Base-by-base conservation (phyloP, 1,140 invertebrate genomes). In the Temnothorax curvispinosus region DNA sequence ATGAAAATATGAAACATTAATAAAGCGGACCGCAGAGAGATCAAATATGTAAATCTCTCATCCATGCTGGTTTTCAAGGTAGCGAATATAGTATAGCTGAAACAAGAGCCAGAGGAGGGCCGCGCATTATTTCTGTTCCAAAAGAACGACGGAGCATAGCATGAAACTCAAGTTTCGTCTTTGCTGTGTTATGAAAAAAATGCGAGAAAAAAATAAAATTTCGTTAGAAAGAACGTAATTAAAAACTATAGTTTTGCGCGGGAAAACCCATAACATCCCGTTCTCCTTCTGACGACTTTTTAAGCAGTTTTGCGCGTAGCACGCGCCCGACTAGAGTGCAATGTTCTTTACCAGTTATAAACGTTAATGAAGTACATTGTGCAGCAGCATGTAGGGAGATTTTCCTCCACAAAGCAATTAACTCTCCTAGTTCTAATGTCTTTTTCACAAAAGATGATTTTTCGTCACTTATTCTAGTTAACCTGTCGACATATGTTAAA, bases 291-390 rank as follows among this genome's bases (percentile, higher is more conserved):
- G 4, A 3, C 67, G 21, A 54, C 74, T 88, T 47, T 89, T 89
- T 54, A 88, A 85, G 52, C 58, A 88, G 54, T 87, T 87, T 78
- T 60, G 35, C 56, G 41, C 27, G 27, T 69, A 88, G 85, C 58
- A 72, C 50, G 47, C 62, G 67, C 85, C n/a, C 56, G 27, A 44
- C 44, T 11, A 50, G 54, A 47, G 47, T 32, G 50, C 50, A 58
- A 76, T 18, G 32, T 88, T 75, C 67, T 80, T 89, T 80, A 78
- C 65, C 47, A 32, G 35, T 88, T 88, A 71, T 87, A 71, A 87
- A 87, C 77, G 56, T 88, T 87, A 88, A 88, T 75, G 85, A 87
- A 87, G 62, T 52, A 54, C 77, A 75, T 88, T 88, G 58, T 71
- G 50, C 54, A 47, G 58, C 47, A 54, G 56, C 52, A 65, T 65